Percentiles rank a stretch among this genome's conserved stretches.
phyloP scores from a whole-genome alignment of 2,113 vertebrate species.

The Colossoma macropomum region DNA sequence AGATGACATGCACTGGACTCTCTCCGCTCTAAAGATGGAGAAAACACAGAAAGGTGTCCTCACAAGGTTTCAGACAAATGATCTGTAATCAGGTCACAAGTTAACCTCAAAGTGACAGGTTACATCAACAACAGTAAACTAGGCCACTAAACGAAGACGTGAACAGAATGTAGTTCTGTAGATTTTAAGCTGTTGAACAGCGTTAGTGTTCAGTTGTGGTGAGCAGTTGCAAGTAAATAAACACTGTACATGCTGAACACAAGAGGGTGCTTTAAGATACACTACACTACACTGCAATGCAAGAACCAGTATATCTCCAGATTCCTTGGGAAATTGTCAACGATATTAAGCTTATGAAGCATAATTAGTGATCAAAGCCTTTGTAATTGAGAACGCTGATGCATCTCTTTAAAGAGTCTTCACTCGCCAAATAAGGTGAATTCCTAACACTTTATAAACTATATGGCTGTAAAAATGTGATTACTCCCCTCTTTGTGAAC shows the following conservation, averaged over 20 bases:
- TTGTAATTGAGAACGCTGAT: neutral
- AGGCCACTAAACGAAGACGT: neutral
- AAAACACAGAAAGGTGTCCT: constrained; percentile 6
- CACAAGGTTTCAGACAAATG: neutral
- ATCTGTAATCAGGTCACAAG: neutral
- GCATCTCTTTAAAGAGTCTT: neutral
- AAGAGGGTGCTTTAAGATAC: neutral
- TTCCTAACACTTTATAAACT: neutral
- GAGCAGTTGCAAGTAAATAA: neutral
- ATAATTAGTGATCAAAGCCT: neutral
- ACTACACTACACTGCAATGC: too few species aligned
- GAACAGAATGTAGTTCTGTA: neutral
- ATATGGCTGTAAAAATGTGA: neutral
- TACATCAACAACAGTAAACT: neutral
- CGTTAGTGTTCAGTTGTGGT: neutral
- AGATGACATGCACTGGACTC: neutral
- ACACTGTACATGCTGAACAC: neutral
- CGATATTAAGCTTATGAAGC: neutral
- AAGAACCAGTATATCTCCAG: neutral
- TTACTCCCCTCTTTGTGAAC: neutral
- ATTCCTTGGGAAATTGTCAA: neutral
- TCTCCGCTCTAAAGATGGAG: neutral
- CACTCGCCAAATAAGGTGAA: neutral
- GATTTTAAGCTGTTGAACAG: neutral
- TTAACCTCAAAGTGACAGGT: neutral